These are phyloP conservation scores for Cricetomys ansorgei DNA, from an alignment of 2,113 vertebrate species.

Conservation along the genomic window DNA sequence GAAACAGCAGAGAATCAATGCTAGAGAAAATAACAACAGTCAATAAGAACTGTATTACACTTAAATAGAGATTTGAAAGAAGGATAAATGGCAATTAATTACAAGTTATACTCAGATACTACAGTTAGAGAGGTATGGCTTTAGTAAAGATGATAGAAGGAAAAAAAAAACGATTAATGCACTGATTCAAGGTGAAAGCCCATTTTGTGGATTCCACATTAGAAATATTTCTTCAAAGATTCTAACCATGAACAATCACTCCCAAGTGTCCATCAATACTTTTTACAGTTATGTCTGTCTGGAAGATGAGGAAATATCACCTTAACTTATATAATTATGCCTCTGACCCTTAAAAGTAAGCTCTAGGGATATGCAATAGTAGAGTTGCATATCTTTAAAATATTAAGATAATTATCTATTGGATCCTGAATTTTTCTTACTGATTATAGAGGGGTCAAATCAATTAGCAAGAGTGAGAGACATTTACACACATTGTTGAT, in stretches of 20 bases:
- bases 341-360: slow-evolving; percentile 11
- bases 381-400: not conserved
- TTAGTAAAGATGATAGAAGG: slow-evolving; percentile 24
- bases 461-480: not conserved
- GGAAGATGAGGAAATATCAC: not conserved
- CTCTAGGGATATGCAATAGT: not conserved
- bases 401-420: not conserved
- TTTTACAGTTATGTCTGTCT: not conserved
- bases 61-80: slow-evolving; percentile 18
- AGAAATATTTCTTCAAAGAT: not conserved
- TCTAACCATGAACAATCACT: not conserved
- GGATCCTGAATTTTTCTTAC: not conserved
- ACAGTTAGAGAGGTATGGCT: not conserved
- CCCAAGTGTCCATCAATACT: not conserved
- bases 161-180: not conserved
- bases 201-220: not conserved
- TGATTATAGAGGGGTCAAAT: not conserved
- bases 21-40: slow-evolving; percentile 38
- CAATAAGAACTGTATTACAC: not conserved
- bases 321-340: slow-evolving; percentile 19
- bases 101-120: slow-evolving; percentile 26
- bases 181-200: not conserved
- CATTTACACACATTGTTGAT: not conserved
- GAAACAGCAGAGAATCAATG: not conserved
- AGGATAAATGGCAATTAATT: not conserved